These are phyloP conservation scores for Gambusia yucatana DNA, from an alignment of 2,797 vertebrate genomes.

Conservation along the genomic window DNA sequence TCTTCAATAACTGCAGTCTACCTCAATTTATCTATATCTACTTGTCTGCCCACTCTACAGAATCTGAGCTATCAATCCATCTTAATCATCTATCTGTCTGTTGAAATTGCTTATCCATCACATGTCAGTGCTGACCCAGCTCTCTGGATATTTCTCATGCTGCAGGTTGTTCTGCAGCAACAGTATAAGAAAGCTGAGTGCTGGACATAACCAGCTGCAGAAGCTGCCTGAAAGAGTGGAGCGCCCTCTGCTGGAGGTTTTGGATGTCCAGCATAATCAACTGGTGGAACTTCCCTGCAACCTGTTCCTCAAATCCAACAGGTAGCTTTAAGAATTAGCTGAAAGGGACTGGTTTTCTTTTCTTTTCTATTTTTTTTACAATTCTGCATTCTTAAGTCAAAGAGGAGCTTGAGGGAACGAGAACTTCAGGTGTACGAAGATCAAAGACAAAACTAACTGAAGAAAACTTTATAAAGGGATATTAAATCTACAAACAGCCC, in stretches of 20 bases:
- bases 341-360: slow-evolving; percentile 11
- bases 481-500: slow-evolving; percentile 4
- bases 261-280: slow-evolving; percentile 96
- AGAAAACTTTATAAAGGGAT: slow-evolving; percentile 24
- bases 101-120: slow-evolving; percentile 3
- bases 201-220: slow-evolving; percentile 89
- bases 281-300: slow-evolving; percentile 91
- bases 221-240: slow-evolving; percentile 92
- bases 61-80: not conserved
- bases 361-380: not conserved
- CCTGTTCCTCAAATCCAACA: slow-evolving; percentile 93
- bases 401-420: not conserved
- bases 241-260: slow-evolving; percentile 89
- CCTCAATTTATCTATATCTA: not conserved
- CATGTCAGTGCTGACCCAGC: slow-evolving; percentile 14
- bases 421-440: slow-evolving; percentile 8
- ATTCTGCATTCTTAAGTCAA: not conserved
- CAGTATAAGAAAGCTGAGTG: slow-evolving; percentile 92
- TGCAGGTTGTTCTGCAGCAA: slow-evolving; percentile 90
- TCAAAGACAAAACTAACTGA: slow-evolving; percentile 28
- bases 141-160: slow-evolving; percentile 35
- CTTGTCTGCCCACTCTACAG: not conserved
- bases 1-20: not conserved
- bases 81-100: slow-evolving; percentile 4
- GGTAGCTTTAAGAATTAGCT: slow-evolving; percentile 76